These are phyloP conservation scores for Mustela nigripes DNA, from an alignment of 2,113 vertebrate genomes.

Conservation along the genomic window DNA sequence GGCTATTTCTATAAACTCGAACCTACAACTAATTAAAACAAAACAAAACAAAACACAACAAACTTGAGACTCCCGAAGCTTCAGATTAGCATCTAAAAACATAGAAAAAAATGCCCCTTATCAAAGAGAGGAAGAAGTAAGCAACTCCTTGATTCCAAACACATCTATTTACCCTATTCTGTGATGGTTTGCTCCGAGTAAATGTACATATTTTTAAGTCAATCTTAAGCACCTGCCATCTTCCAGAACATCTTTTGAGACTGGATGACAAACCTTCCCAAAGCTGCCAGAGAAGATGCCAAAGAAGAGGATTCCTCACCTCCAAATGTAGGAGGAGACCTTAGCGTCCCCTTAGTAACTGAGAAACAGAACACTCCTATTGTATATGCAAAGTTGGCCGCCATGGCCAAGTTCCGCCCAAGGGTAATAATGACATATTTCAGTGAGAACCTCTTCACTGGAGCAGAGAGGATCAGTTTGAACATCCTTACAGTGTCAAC, in stretches of 20 bases:
- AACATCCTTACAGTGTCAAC: not conserved
- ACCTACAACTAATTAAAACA: not conserved
- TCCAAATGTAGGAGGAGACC: not conserved
- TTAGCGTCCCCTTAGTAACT: not conserved
- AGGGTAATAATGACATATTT: not conserved
- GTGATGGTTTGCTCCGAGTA: not conserved
- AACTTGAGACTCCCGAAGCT: not conserved
- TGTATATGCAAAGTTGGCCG: not conserved
- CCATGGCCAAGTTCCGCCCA: not conserved
- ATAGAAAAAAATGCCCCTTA: not conserved
- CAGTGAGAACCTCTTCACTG: not conserved
- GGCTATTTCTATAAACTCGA: not conserved
- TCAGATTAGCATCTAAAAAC: not conserved
- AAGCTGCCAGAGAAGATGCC: not conserved
- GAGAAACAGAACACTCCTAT: not conserved
- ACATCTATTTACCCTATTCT: not conserved
- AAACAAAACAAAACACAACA: not conserved
- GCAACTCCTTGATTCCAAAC: not conserved
- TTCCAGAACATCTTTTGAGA: constrained; percentile 15
- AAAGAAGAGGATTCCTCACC: not conserved
- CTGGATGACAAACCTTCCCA: not conserved
- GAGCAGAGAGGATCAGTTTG: not conserved
- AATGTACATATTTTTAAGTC: not conserved
- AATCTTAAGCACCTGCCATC: not conserved
- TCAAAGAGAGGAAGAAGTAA: not conserved